phyloP scores from a whole-genome alignment of 37 sponge, comb jelly and placozoan genomes.

The Diacarnus erythraeanus region DNA sequence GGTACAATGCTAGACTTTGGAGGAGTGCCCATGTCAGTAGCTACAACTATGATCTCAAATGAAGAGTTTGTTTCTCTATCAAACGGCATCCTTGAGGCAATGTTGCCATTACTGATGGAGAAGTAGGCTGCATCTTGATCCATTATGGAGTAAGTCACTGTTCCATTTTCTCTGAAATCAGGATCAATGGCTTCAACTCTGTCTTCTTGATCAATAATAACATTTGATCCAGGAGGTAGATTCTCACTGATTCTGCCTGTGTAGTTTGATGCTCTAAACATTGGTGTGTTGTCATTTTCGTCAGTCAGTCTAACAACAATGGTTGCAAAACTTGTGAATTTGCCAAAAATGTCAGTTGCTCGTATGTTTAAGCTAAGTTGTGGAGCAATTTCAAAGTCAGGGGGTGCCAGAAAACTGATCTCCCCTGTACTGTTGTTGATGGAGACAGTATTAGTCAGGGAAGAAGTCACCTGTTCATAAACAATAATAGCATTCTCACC shows the following conservation, averaged over 20 bases:
- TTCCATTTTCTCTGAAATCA: constrained; percentile 56
- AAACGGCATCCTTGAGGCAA: constrained; percentile 29
- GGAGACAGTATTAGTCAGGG: constrained; percentile 13
- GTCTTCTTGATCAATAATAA: constrained; percentile 6
- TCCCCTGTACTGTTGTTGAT: constrained; percentile 59
- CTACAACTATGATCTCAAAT: constrained; percentile 54
- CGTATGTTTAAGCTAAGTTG: constrained; percentile 5
- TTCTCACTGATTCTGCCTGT: constrained; percentile 48
- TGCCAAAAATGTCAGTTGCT: constrained; percentile 48
- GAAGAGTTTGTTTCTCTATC: constrained; percentile 54
- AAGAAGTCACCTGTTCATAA: constrained; percentile 30
- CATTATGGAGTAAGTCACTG: constrained; percentile 36
- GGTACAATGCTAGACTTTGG: constrained; percentile 20
- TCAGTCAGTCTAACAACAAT: constrained; percentile 46
- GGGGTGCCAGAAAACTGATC: constrained; percentile 25
- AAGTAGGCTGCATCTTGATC: constrained; percentile 31
- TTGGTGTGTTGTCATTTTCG: constrained; percentile 67
- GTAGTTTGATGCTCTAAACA: constrained; percentile 19
- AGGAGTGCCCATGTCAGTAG: constrained; percentile 56
- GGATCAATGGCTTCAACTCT: constrained; percentile 53
- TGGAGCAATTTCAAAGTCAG: constrained; percentile 45
- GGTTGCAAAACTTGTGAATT: constrained; percentile 11
- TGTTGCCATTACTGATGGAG: constrained; percentile 41
- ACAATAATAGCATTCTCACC: constrained; percentile 32
- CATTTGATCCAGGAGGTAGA: constrained; percentile 13